These are phyloP conservation scores for Poliocrania exsul DNA, from an alignment of 2,797 vertebrate genomes.

Conservation along the genomic window DNA sequence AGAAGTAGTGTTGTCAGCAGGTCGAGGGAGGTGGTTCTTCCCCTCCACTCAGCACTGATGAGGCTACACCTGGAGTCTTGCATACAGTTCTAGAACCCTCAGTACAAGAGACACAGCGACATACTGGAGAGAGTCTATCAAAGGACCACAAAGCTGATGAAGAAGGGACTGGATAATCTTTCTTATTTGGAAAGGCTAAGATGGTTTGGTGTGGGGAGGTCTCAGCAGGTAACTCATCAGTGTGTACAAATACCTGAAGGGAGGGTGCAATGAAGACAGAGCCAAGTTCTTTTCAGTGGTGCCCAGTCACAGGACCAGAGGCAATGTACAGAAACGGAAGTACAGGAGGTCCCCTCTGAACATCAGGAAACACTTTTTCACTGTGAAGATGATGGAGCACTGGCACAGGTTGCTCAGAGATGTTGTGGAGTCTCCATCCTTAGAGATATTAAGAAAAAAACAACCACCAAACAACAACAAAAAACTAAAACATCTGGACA, in stretches of 20 bases:
- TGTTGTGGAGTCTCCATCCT: neutral
- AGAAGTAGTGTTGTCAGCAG: neutral
- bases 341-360: neutral
- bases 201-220: neutral
- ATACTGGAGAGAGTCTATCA: neutral
- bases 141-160: neutral
- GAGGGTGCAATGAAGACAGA: neutral
- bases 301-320: neutral
- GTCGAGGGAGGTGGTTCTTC: neutral
- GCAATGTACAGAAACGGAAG: rapidly evolving
- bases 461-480: too few relatives aligned
- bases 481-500: neutral
- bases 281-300: neutral
- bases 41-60: neutral
- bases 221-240: neutral
- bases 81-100: neutral
- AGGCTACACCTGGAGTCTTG: neutral
- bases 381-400: neutral
- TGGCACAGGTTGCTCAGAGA: neutral
- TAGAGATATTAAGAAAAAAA: neutral
- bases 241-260: neutral
- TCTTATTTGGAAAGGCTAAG: neutral
- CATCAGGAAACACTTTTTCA: neutral
- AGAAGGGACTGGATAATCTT: neutral
- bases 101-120: neutral